Evolutionary conservation across 2,113 vertebrate species (phyloP), one percentile per base, ranked within the genome.

Genomic region (Hyperoodon ampullatus): DNA sequence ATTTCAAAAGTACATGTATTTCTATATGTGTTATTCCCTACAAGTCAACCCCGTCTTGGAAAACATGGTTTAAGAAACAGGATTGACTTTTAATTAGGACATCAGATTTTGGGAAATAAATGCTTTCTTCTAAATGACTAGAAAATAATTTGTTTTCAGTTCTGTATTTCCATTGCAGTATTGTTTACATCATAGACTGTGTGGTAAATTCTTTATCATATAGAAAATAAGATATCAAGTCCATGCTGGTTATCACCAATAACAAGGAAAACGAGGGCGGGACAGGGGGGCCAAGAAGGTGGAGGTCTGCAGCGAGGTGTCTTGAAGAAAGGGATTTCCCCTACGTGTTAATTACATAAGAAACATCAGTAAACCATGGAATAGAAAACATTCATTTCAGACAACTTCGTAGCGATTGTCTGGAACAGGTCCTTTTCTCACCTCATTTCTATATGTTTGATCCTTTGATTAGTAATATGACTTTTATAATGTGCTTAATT

Each of bases 81-180:
- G 39, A 35, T 66, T 88, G 23, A 39, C 12, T 94, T 93, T 96
- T 42, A 91, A 91, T 93, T 90, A 81, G 30, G 14, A 72, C 7
- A 71, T 87, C 35, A 44, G 71, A 91, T 81, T 94, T 95, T 93
- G 24, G 44, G 82, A 96, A 93, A 85, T 88, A 85, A 93, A 93
- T 53, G 33, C 24, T 47, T 89, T 0, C 82, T 72, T 95, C 39
- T 85, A 63, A 91, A 68, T 95, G 92, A 28, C 84, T 95, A 5
- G 26, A 87, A 93, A 92, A 61, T 47, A 88, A 35, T 95, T 63
- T 96, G 26, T 85, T 93, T 19, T 91, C 24, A 19, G 16, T 80
- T 90, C 47, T 93, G 2, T 26, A 82, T 95, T 96, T 85, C 16
- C 50, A 74, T 77, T 60, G 71, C 7, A 21, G 14, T 90, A 50